Evolutionary conservation across 2,888 invertebrate species (phyloP).

Genomic region (Metellina segmentata): DNA sequence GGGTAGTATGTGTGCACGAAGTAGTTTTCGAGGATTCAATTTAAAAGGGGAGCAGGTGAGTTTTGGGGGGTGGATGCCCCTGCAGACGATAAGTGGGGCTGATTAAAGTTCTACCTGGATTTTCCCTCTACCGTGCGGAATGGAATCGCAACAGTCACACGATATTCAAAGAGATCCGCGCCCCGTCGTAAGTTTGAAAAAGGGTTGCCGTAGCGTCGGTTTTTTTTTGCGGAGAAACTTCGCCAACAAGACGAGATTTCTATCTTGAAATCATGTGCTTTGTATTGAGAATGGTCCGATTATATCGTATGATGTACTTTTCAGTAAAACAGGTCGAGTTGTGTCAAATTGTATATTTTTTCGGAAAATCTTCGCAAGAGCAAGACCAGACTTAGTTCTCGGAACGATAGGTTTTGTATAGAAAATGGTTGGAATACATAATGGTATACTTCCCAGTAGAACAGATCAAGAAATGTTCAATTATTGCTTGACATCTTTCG

Average conservation of each 20-base stretch:
- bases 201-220: constrained; percentile 43
- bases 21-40: constrained; percentile 74
- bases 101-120: constrained; percentile 71
- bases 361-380: too few species aligned
- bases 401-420: too few species aligned
- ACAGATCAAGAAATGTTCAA: too few species aligned
- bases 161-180: constrained; percentile 48
- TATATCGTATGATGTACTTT: too few species aligned
- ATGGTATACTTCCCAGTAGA: too few species aligned
- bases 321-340: too few species aligned
- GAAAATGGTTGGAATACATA: too few species aligned
- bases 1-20: constrained; percentile 61
- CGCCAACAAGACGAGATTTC: constrained; percentile 8
- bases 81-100: constrained; percentile 46
- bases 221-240: constrained; percentile 13
- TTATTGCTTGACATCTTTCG: too few species aligned
- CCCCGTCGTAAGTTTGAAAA: constrained; percentile 34
- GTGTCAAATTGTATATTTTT: too few species aligned
- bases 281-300: too few species aligned
- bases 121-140: constrained; percentile 22
- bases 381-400: too few species aligned
- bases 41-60: constrained; percentile 48
- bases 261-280: background rate
- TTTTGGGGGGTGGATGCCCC: constrained; percentile 33
- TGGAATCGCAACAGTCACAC: constrained; percentile 60